These are phyloP conservation scores for Pseudorasbora parva DNA, from an alignment of 2,113 vertebrate species.

Conservation along the genomic window DNA sequence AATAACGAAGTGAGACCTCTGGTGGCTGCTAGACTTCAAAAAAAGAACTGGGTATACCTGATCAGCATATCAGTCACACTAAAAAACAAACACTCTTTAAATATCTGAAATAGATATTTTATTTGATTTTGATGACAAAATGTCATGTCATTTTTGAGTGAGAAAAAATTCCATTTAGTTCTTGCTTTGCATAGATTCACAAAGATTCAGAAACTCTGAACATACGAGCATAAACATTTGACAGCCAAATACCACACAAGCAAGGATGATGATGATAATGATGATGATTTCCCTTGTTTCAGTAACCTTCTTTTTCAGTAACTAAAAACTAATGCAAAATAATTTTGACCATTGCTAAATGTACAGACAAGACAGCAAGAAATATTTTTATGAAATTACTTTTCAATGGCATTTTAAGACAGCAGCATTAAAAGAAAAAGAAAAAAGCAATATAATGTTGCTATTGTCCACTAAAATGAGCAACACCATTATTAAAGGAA, in stretches of 20 bases:
- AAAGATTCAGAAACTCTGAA: constrained; percentile 16
- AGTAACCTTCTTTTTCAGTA: not conserved
- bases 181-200: constrained; percentile 44
- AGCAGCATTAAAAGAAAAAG: not conserved
- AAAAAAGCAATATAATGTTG: not conserved
- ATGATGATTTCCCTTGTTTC: constrained; percentile 4
- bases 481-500: not conserved
- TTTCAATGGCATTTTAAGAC: not conserved
- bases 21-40: not conserved
- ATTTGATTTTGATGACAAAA: constrained; percentile 21
- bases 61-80: not conserved
- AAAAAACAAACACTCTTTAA: not conserved
- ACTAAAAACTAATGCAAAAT: not conserved
- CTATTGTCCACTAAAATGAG: not conserved
- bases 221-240: not conserved
- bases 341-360: not conserved
- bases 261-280: too few species aligned
- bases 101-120: constrained; percentile 22
- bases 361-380: not conserved
- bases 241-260: not conserved
- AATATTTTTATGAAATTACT: not conserved
- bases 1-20: constrained; percentile 45
- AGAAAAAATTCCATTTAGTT: not conserved
- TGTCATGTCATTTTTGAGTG: not conserved
- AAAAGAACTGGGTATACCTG: not conserved